Percentiles rank a stretch among this genome's conserved stretches.
These are phyloP conservation scores for Aselliscus stoliczkanus DNA, from an alignment of 2,797 vertebrate genomes.

Conservation along the genomic window DNA sequence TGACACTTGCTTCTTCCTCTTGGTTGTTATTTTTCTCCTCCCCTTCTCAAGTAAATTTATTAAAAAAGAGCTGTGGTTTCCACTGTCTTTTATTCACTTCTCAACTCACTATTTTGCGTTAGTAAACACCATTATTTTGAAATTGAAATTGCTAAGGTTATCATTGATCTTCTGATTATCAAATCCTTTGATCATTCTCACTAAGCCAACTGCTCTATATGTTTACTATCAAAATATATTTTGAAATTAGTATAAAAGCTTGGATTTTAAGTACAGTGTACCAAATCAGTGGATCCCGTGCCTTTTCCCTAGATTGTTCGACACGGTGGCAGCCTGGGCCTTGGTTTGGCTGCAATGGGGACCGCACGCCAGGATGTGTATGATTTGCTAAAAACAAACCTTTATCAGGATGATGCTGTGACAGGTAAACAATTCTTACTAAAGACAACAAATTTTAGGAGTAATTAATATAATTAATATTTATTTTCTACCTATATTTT, in stretches of 20 bases:
- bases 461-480: neutral
- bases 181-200: neutral
- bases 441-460: neutral
- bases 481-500: neutral
- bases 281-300: neutral
- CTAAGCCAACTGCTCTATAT: neutral
- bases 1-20: neutral
- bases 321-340: slow-evolving; percentile 95
- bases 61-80: neutral
- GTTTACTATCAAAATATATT: neutral
- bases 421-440: slow-evolving; percentile 86
- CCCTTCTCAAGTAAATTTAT: neutral
- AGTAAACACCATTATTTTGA: slow-evolving; percentile 1
- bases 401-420: slow-evolving; percentile 99
- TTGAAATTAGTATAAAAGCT: slow-evolving; percentile 24
- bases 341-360: slow-evolving; percentile 96
- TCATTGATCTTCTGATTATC: neutral
- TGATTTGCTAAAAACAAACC: slow-evolving; percentile 98
- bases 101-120: neutral
- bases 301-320: slow-evolving; percentile 91
- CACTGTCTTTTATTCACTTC: neutral
- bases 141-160: slow-evolving; percentile 11
- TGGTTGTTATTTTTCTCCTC: neutral
- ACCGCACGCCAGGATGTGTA: slow-evolving; percentile 98
- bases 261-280: neutral